Base-by-base conservation (phyloP, 2,113 vertebrate genomes). In the Puma concolor region DNA sequence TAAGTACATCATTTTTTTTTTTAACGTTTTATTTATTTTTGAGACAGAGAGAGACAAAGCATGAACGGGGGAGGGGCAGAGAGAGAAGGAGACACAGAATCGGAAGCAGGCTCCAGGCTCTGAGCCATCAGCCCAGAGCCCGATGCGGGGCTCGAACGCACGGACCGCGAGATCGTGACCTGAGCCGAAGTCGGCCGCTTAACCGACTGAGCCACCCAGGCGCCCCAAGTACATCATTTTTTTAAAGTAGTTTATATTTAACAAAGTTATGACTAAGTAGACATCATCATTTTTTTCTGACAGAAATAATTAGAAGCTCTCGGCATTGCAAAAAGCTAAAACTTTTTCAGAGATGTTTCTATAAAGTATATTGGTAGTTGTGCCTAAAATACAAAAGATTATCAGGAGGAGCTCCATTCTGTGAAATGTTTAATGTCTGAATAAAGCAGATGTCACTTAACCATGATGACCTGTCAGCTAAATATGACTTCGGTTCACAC, bases 241-340 rank as follows among this genome's bases (percentile, higher is more conserved):
- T 44, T 44, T 7, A 44, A 44, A 31, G 41, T 48, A 76, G 52
- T 96, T 38, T 5, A 94, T 44, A 95, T 95, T 97, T 96, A 98
- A 90, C 86, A 96, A 95, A 96, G 77, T 95, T 57, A 93, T 27
- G 57, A 85, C 84, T 89, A 93, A 93, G 84, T 48, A 41, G 96
- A 86, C 31, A 21, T 38, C 23, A 5, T 93, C 21, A 64, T 84
- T 64, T 88, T 81, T 72, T 88, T 33, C 91, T 48, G 60, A 85
- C 19, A 98, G 63, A 91, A 98, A 96, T 76, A 97, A 93, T 38
- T 97, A 96, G 96, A 54, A 74, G 89, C 95, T 97, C 57, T 90
- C 96, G 97, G 97, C 81, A 95, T 77, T 97, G 76, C 38, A 97
- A 97, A 91, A 97, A 36, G 71, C 44, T 60, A 90, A 97, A 95